Conservation (phyloP, 1,140 invertebrate species). For the Zaprionus vittiger region DNA sequence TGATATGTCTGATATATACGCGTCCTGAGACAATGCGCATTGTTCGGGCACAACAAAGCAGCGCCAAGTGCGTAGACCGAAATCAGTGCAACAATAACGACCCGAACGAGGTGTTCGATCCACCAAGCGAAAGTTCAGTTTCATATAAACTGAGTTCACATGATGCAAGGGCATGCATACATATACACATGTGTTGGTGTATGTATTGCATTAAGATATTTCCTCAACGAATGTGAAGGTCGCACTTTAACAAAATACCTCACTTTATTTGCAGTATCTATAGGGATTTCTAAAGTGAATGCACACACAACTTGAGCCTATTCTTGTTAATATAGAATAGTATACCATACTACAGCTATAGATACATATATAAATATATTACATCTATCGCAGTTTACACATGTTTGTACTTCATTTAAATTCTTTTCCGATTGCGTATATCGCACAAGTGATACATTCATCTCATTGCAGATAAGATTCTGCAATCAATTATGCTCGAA, state of each 20-base stretch:
- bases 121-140: constrained; percentile 9
- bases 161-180: constrained; percentile 7
- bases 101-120: constrained; percentile 20
- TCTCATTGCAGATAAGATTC: background rate
- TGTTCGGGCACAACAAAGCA: constrained; percentile 57
- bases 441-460: background rate
- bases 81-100: constrained; percentile 26
- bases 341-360: too few relatives aligned
- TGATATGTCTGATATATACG: constrained; percentile 4
- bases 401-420: constrained; percentile 8
- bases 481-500: background rate
- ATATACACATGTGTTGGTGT: background rate
- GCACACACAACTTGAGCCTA: background rate
- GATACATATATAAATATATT: background rate
- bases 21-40: constrained; percentile 61
- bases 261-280: background rate
- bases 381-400: background rate
- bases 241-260: background rate
- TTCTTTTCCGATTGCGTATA: constrained; percentile 1
- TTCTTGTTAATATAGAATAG: too few relatives aligned
- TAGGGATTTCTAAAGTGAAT: background rate
- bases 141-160: background rate
- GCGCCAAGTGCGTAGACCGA: constrained; percentile 15
- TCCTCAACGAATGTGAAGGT: background rate
- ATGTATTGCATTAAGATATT: constrained; percentile 5